A percentile compares a stretch with the other conserved stretches of the same genome.
Conservation (phyloP, 1,140 invertebrate species). For the Brachionus koreanus region DNA sequence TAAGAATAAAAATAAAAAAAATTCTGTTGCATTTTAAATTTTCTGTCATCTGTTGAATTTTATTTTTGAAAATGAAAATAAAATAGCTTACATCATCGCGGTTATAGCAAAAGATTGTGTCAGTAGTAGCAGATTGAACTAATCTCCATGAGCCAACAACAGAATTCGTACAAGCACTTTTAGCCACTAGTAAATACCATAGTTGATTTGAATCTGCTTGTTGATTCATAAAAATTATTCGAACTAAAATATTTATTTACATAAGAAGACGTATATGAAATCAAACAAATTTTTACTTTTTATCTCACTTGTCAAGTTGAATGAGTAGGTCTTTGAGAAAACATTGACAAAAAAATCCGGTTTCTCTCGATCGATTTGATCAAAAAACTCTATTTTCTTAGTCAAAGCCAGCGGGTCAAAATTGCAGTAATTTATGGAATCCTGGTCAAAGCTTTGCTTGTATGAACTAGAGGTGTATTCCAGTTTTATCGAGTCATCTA, state of each 20-base stretch:
- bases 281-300: slow-evolving; percentile 25
- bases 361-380: not conserved
- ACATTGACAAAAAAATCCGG: slow-evolving; percentile 36
- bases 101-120: slow-evolving; percentile 41
- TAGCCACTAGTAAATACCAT: slow-evolving; percentile 41
- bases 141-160: slow-evolving; percentile 39
- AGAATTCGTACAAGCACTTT: slow-evolving; percentile 29
- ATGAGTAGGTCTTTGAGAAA: not conserved
- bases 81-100: slow-evolving; percentile 25
- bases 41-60: not conserved
- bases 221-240: slow-evolving; percentile 36
- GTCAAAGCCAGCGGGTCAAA: slow-evolving; percentile 12
- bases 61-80: not conserved
- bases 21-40: not conserved
- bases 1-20: not conserved
- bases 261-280: not conserved
- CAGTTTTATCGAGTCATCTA: slow-evolving; percentile 16
- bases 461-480: slow-evolving; percentile 35
- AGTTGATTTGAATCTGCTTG: slow-evolving; percentile 32
- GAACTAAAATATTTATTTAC: slow-evolving; percentile 18
- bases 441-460: slow-evolving; percentile 40
- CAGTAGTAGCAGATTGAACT: slow-evolving; percentile 34
- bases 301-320: slow-evolving; percentile 28
- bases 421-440: slow-evolving; percentile 41
- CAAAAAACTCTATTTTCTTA: not conserved